These are phyloP conservation scores for Ifrita kowaldi DNA, from an alignment of 2,113 vertebrate genomes.

Conservation along the genomic window DNA sequence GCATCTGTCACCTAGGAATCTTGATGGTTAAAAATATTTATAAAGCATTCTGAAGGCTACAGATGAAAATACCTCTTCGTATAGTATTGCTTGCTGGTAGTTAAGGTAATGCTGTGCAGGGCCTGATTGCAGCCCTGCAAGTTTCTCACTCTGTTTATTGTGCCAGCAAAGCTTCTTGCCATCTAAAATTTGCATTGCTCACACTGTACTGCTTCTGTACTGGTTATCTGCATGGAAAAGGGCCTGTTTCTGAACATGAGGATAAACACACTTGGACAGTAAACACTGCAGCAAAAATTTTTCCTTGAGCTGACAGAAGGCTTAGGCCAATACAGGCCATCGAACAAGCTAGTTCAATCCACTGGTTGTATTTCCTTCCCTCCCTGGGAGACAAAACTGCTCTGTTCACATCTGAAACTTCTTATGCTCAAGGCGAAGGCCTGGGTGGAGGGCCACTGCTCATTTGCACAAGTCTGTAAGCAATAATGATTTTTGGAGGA, in stretches of 20 bases:
- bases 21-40: background rate
- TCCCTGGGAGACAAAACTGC: background rate
- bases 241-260: background rate
- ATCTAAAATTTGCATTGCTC: background rate
- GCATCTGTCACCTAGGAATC: background rate
- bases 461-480: background rate
- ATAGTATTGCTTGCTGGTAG: background rate
- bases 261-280: background rate
- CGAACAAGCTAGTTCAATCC: background rate
- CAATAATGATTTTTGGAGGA: background rate
- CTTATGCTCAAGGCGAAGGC: fast-evolving
- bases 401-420: background rate
- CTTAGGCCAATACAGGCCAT: background rate
- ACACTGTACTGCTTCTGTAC: background rate
- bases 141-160: background rate
- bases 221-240: background rate
- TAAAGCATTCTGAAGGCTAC: background rate
- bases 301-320: background rate
- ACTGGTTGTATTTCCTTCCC: background rate
- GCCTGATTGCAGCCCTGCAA: background rate
- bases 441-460: background rate
- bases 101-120: background rate
- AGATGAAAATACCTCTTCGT: background rate
- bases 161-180: background rate
- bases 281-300: background rate